Evolutionary conservation across 2,113 vertebrate genomes (phyloP), one percentile per base, ranked within the genome.

Genomic region (Rattus rattus): DNA sequence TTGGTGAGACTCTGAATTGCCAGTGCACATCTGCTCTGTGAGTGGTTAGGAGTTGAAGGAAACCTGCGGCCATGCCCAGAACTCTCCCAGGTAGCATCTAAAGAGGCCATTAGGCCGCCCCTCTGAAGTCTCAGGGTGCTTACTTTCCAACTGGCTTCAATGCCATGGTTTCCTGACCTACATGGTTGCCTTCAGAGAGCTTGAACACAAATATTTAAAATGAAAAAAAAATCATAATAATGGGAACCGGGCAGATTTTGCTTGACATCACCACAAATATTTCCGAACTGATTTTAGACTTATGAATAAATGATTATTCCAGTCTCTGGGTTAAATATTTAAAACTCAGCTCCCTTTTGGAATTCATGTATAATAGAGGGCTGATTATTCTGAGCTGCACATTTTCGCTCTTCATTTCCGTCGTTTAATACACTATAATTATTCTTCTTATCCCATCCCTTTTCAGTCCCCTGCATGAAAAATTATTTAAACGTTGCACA

Each of bases 391-490:
- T 11, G 6, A 90, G 49, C 26, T 88, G 5, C 52, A 39, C 52
- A 70, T 77, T 96, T 93, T 90, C 17, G 19, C 91, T 16, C 6
- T 96, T 98, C 43, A 85, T 97, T 87, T 98, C 88, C 2, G 11
- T 47, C 69, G 56, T 96, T 81, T 81, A 96, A n/a, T 83, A 73
- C 49, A 24, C 91, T 56, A 2, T 93, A 95, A 90, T 87, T 36
- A 5, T 84, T 95, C 36, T 96, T 98, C 70, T 98, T 70, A 77
- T 91, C 77, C 95, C 95, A 30, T 97, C 94, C n/a, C 97, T 98
- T 98, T 94, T 83, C 94, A 98, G 98, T 90, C 97, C 97, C 94
- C 94, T 96, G 96, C 88, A 96, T 97, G 98, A 54, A 91, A 94
- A 97, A 95, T 96, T 97, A 96, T 30, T 36, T 96, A 96, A 95